phyloP scores from a whole-genome alignment of 2,797 vertebrate species.

The Arnoldichthys spilopterus region DNA sequence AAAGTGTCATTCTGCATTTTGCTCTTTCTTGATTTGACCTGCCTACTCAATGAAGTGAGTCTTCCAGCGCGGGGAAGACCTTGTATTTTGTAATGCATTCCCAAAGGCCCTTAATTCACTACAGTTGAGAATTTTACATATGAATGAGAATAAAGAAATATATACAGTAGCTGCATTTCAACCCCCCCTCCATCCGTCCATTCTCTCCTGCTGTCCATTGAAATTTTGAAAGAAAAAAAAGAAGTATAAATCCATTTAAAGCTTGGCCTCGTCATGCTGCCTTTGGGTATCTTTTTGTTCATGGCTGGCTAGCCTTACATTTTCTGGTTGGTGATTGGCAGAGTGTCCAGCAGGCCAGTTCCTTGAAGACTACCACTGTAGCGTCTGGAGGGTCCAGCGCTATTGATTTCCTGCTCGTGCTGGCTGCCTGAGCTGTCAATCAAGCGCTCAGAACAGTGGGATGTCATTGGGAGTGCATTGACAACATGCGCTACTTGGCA shows the following conservation, averaged over 20 bases:
- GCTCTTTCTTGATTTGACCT: neutral
- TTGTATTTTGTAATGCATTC: conserved; percentile 80
- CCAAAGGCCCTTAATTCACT: conserved; percentile 75
- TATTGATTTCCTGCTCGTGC: conserved; percentile 90
- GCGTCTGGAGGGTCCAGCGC: conserved; percentile 84
- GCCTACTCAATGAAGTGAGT: conserved; percentile 5
- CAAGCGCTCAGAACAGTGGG: conserved; percentile 86
- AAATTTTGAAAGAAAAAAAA: conserved; percentile 64
- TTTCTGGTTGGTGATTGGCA: conserved; percentile 87
- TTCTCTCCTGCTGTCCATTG: conserved; percentile 66
- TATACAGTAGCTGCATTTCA: conserved; percentile 42
- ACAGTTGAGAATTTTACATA: conserved; percentile 73
- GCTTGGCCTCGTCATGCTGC: conserved; percentile 79
- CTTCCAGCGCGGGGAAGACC: conserved; percentile 53
- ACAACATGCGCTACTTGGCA: conserved; percentile 77
- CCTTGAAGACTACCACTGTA: conserved; percentile 82
- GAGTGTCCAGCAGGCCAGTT: conserved; percentile 84
- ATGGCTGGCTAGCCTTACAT: conserved; percentile 88
- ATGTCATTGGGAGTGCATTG: conserved; percentile 86
- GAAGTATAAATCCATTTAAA: conserved; percentile 80
- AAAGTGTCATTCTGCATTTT: neutral
- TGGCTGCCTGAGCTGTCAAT: conserved; percentile 88
- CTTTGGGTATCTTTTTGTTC: conserved; percentile 87
- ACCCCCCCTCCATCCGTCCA: neutral
- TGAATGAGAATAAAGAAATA: conserved; percentile 74